A percentile compares a stretch with the other conserved stretches of the same genome.
These are phyloP conservation scores for Flabesymbios commensalis DNA, from an alignment of 2,888 invertebrate genomes.

Conservation along the genomic window DNA sequence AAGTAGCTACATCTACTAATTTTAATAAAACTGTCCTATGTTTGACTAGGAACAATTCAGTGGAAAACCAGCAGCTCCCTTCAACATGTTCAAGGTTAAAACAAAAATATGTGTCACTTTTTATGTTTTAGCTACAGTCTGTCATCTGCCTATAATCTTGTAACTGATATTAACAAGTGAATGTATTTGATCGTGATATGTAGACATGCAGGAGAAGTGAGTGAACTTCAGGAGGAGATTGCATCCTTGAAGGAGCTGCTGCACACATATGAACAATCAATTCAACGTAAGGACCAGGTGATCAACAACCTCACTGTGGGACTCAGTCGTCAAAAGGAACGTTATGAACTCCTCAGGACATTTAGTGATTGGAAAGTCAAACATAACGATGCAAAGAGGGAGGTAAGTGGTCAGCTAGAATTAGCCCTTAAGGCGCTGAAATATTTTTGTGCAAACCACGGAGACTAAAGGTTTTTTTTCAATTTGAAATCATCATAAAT, in stretches of 20 bases:
- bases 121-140: too few relatives aligned
- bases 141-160: too few relatives aligned
- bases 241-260: constrained; percentile 54
- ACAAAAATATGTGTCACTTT: too few relatives aligned
- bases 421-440: too few relatives aligned
- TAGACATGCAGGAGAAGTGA: constrained; percentile 49
- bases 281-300: constrained; percentile 56
- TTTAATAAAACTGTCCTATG: too few relatives aligned
- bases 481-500: too few relatives aligned
- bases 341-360: constrained; percentile 47
- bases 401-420: constrained; percentile 48
- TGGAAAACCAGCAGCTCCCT: too few relatives aligned
- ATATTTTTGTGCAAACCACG: too few relatives aligned
- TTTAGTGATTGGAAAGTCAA: constrained; percentile 56
- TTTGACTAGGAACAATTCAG: too few relatives aligned
- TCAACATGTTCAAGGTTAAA: too few relatives aligned
- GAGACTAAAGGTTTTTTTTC: too few relatives aligned
- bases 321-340: constrained; percentile 55
- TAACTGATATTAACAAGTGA: background rate
- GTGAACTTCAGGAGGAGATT: constrained; percentile 45
- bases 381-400: constrained; percentile 50
- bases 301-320: constrained; percentile 56
- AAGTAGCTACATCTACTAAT: too few relatives aligned
- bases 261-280: constrained; percentile 55
- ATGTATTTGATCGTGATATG: background rate